Evolutionary conservation across 2,797 vertebrate genomes (phyloP).

Genomic region (Aphelocoma californica): DNA sequence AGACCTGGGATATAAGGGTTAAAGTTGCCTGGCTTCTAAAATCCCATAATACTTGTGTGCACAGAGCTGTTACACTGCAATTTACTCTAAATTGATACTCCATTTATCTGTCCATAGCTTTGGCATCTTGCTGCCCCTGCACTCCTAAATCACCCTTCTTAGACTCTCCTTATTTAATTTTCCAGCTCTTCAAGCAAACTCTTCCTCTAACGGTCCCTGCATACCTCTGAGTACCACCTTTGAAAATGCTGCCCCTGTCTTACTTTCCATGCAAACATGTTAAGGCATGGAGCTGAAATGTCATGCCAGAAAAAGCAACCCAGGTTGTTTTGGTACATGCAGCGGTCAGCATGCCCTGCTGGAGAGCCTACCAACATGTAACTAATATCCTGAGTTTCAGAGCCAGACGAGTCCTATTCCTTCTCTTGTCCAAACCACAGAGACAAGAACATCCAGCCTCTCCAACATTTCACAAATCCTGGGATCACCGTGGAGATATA

Average conservation of each 20-base stretch:
- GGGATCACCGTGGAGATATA: fast-evolving
- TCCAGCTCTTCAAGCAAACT: neutral
- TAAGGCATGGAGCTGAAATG: neutral
- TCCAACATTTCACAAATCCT: neutral
- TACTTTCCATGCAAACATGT: neutral
- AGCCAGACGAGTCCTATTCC: neutral
- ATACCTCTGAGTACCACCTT: neutral
- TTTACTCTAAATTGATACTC: constrained; percentile 16
- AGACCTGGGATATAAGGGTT: neutral
- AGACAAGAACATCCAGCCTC: neutral
- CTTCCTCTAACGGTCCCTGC: neutral
- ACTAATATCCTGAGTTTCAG: neutral
- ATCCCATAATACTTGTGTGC: neutral
- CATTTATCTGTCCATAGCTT: constrained; percentile 14
- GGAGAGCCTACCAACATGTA: neutral
- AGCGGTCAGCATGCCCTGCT: neutral
- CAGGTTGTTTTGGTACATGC: constrained; percentile 17
- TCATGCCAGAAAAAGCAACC: constrained; percentile 35
- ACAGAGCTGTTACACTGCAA: constrained; percentile 28
- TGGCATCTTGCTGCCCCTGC: constrained; percentile 4
- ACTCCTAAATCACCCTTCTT: constrained; percentile 12
- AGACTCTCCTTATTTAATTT: neutral
- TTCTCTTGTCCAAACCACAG: neutral
- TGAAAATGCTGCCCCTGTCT: neutral
- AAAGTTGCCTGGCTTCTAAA: neutral